phyloP scores from a whole-genome alignment of 2,797 vertebrate genomes.

The Galago senegalensis region DNA sequence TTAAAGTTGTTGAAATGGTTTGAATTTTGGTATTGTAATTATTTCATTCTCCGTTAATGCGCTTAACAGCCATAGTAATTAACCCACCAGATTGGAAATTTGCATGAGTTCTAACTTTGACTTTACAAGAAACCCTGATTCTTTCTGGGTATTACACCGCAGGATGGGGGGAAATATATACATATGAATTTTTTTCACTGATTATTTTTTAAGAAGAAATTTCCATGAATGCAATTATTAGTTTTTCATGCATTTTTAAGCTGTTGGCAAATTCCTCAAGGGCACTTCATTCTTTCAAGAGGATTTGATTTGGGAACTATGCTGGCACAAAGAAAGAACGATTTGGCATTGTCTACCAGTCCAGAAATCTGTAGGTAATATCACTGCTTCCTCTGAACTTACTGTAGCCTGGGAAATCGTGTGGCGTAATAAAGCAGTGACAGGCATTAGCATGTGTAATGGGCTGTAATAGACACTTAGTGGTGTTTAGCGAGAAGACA shows the following conservation, averaged over 20 bases:
- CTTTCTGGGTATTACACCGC: constrained; percentile 67
- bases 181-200: constrained; percentile 25
- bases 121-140: constrained; percentile 70
- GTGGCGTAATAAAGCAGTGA: constrained; percentile 90
- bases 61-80: constrained; percentile 85
- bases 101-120: constrained; percentile 81
- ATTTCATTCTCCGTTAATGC: constrained; percentile 86
- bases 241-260: constrained; percentile 33
- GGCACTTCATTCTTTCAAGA: constrained; percentile 70
- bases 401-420: constrained; percentile 83
- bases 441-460: constrained; percentile 92
- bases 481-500: constrained; percentile 89
- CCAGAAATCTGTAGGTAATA: constrained; percentile 80
- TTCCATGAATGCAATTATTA: background rate
- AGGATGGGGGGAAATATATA: background rate
- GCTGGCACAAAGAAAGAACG: constrained; percentile 78
- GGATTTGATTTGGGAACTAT: constrained; percentile 79
- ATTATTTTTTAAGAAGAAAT: constrained; percentile 38
- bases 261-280: constrained; percentile 50
- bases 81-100: constrained; percentile 83
- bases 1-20: constrained; percentile 84
- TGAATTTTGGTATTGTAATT: constrained; percentile 84
- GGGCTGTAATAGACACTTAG: constrained; percentile 90
- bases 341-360: constrained; percentile 71
- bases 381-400: constrained; percentile 81